These are phyloP conservation scores for Spilosoma lubricipeda DNA, from an alignment of 2,888 invertebrate species.

Conservation along the genomic window DNA sequence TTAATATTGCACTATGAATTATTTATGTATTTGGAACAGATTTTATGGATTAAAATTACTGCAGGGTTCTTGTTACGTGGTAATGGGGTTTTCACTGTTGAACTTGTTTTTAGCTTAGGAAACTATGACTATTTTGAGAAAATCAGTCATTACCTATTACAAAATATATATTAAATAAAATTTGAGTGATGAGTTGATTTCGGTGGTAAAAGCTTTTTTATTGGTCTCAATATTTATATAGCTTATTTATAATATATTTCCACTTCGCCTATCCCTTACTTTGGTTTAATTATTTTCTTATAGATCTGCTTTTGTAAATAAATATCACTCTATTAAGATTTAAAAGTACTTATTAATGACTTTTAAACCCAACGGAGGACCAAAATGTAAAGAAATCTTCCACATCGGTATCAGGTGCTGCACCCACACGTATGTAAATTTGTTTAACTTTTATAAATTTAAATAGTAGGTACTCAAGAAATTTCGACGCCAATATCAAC, in stretches of 20 bases:
- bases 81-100: background rate
- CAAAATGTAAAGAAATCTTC: background rate
- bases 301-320: no score
- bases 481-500: background rate
- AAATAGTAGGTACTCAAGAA: background rate
- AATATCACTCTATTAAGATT: no score
- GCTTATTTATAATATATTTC: background rate
- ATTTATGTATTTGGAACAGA: background rate
- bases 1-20: background rate
- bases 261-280: background rate
- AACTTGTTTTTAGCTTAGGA: background rate
- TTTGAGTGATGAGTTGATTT: background rate
- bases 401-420: background rate
- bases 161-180: background rate
- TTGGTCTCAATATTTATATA: background rate
- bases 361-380: no score
- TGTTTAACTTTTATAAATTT: background rate
- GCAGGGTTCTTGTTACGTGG: background rate
- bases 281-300: no score
- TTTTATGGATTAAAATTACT: background rate
- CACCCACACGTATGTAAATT: background rate
- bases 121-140: background rate
- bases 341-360: no score
- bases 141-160: background rate
- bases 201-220: background rate